Evolutionary conservation across 2,113 vertebrate genomes (phyloP).

Genomic region (Eretmochelys imbricata): DNA sequence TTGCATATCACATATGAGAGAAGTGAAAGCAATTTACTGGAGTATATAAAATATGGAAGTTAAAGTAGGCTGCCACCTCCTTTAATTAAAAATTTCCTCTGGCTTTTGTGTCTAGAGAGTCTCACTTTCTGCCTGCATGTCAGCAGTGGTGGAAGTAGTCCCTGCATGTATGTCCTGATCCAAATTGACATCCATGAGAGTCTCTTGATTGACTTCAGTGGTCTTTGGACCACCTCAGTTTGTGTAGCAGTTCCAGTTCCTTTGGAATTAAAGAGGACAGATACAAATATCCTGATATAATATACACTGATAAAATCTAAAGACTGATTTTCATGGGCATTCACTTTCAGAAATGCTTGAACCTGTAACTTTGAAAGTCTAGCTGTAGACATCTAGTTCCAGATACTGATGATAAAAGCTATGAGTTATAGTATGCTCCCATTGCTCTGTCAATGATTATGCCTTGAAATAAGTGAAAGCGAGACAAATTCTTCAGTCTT

Average conservation of each 20-base stretch:
- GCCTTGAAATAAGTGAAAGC: neutral
- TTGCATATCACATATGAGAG: neutral
- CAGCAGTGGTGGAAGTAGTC: neutral
- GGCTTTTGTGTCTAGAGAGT: neutral
- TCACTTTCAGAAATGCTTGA: neutral
- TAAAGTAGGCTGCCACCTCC: neutral
- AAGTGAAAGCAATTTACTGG: neutral
- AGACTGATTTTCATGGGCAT: neutral
- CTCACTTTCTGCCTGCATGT: neutral
- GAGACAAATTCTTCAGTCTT: rapidly evolving
- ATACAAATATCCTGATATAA: neutral
- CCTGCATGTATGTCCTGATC: neutral
- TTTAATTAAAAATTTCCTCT: neutral
- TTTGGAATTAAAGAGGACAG: neutral
- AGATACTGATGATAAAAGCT: neutral
- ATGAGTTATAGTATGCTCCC: neutral
- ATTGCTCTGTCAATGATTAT: neutral
- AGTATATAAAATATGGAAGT: neutral
- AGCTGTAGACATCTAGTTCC: neutral
- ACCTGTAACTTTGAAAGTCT: neutral
- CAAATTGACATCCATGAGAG: neutral
- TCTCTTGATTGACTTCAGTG: neutral
- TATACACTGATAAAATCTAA: neutral
- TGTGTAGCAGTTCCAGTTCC: neutral
- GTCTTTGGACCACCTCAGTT: neutral